These are phyloP conservation scores for Tethya wilhelma DNA, from an alignment of 37 sponge, comb jelly and placozoan species.

Conservation along the genomic window DNA sequence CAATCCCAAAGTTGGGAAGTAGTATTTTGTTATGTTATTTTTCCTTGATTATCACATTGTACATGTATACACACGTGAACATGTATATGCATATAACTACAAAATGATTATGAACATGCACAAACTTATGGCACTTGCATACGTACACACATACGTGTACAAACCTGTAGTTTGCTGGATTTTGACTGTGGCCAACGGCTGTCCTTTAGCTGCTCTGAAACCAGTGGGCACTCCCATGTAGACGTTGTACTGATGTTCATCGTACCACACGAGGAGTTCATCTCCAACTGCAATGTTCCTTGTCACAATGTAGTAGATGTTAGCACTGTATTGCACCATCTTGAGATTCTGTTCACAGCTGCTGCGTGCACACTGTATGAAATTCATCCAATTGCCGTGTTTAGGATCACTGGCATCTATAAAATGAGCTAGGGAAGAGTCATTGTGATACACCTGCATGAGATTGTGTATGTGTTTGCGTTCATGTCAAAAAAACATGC, in stretches of 20 bases:
- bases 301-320: slow-evolving; percentile 73
- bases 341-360: slow-evolving; percentile 74
- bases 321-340: slow-evolving; percentile 57
- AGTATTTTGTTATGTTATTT: no score
- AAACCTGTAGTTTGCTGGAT: neutral
- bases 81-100: no score
- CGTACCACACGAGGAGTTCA: slow-evolving; percentile 94
- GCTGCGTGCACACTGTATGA: slow-evolving; percentile 80
- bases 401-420: slow-evolving; percentile 66
- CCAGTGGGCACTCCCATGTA: slow-evolving; percentile 67
- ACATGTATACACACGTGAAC: no score
- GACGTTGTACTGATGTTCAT: slow-evolving; percentile 49
- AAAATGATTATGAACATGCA: no score
- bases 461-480: neutral
- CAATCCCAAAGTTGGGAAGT: neutral
- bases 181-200: neutral
- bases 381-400: slow-evolving; percentile 73
- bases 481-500: neutral
- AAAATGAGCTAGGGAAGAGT: slow-evolving; percentile 33
- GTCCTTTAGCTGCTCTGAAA: neutral
- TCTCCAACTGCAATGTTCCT: slow-evolving; percentile 58
- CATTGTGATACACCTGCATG: slow-evolving; percentile 45
- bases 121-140: no score
- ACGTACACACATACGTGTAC: neutral
- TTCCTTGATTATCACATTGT: no score